Evolutionary conservation across 2,797 vertebrate genomes (phyloP).

Genomic region (Hippopotamyrus pictus): DNA sequence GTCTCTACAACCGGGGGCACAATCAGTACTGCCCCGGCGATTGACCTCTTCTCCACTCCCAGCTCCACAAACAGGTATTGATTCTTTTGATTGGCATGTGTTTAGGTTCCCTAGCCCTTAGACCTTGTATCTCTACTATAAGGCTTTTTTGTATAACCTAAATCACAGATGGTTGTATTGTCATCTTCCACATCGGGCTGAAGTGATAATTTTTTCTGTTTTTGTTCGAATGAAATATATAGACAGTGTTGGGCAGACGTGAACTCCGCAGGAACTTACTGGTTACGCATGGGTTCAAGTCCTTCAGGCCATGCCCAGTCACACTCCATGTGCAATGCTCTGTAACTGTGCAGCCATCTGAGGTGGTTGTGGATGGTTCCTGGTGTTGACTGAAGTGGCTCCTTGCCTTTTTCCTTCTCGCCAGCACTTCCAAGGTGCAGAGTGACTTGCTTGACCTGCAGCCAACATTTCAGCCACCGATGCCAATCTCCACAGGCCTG

Average conservation of each 20-base stretch:
- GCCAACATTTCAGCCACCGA: slow-evolving; percentile 80
- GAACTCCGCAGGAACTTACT: not conserved
- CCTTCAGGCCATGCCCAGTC: not conserved
- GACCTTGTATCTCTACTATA: not conserved
- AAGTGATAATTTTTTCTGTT: not conserved
- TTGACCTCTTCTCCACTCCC: slow-evolving; percentile 95
- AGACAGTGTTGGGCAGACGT: not conserved
- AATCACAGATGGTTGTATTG: not conserved
- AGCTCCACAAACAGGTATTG: slow-evolving; percentile 91
- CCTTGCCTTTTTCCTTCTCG: slow-evolving; percentile 43
- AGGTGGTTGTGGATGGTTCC: not conserved
- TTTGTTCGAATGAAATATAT: not conserved
- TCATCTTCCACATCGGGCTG: too few species aligned
- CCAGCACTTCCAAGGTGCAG: slow-evolving; percentile 82
- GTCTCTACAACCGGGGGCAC: slow-evolving; percentile 84
- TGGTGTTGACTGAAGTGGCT: slow-evolving; percentile 31
- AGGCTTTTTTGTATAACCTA: not conserved
- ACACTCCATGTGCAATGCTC: not conserved
- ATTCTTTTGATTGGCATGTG: not conserved
- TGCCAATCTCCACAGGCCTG: slow-evolving; percentile 71
- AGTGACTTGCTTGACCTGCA: slow-evolving; percentile 91
- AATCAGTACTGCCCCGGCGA: slow-evolving; percentile 86
- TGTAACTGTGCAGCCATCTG: not conserved
- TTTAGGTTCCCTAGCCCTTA: not conserved
- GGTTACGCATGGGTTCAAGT: not conserved